Percentiles rank a stretch among this genome's conserved stretches.
These are phyloP conservation scores for Cyanoramphus novaezelandiae DNA, from an alignment of 2,113 vertebrate genomes.

Conservation along the genomic window DNA sequence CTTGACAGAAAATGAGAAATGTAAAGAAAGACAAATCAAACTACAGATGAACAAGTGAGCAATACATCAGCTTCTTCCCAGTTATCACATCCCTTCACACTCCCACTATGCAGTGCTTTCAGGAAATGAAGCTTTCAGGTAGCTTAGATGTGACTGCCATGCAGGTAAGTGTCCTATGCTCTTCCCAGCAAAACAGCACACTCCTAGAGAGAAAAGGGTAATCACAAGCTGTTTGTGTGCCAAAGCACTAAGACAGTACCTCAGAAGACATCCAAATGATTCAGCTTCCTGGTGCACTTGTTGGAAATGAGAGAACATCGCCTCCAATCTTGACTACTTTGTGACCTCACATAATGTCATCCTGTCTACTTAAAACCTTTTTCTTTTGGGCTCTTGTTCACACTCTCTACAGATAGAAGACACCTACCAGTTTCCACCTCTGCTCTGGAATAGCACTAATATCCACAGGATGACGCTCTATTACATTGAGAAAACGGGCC, in stretches of 20 bases:
- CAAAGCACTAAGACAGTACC: not conserved
- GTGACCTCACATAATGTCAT: not conserved
- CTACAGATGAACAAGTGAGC: not conserved
- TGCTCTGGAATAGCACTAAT: constrained; percentile 88
- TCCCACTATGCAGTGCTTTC: rapidly evolving
- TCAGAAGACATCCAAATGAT: not conserved
- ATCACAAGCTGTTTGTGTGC: not conserved
- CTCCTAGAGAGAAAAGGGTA: not conserved
- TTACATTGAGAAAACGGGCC: constrained; percentile 86
- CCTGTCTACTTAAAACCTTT: not conserved
- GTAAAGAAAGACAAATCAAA: not conserved
- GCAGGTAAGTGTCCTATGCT: not conserved
- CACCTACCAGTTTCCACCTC: constrained; percentile 89
- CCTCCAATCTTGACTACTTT: not conserved
- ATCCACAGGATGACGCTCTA: constrained; percentile 91
- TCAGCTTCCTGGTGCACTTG: not conserved
- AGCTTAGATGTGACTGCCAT: not conserved
- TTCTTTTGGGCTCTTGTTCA: not conserved
- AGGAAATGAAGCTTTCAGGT: not conserved
- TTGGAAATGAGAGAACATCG: not conserved
- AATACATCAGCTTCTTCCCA: not conserved
- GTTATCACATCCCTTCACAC: not conserved
- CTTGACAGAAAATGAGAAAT: not conserved
- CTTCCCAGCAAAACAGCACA: not conserved
- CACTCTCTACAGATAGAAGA: not conserved